A percentile compares a stretch with the other conserved stretches of the same genome.
phyloP scores from a whole-genome alignment of 2,797 vertebrate species.

The Sebastes cheni region DNA sequence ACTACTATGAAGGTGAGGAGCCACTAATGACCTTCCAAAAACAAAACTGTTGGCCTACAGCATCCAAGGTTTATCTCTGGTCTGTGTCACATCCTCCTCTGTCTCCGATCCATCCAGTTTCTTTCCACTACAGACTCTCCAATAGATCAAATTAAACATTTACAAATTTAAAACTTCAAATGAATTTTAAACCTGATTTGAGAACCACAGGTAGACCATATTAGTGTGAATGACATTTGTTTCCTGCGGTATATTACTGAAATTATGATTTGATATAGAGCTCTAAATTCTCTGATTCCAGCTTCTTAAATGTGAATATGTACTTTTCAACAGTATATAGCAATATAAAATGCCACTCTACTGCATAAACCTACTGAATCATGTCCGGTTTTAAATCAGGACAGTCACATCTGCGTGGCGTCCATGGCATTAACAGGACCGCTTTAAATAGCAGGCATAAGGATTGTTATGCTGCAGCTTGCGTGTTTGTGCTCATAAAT shows the following conservation, averaged over 20 bases:
- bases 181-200: too few relatives aligned
- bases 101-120: too few relatives aligned
- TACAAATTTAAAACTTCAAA: too few relatives aligned
- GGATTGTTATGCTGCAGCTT: constrained; percentile 24
- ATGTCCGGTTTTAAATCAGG: not conserved
- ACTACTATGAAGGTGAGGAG: constrained; percentile 91
- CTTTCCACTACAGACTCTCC: too few relatives aligned
- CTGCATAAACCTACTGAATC: not conserved
- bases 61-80: not conserved
- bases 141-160: too few relatives aligned
- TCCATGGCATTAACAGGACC: not conserved
- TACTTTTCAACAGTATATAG: not conserved
- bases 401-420: not conserved
- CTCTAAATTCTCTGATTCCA: too few relatives aligned
- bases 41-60: not conserved
- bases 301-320: too few relatives aligned
- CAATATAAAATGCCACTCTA: not conserved
- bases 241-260: too few relatives aligned
- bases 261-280: too few relatives aligned
- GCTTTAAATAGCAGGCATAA: not conserved
- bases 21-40: not conserved
- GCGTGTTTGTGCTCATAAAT: constrained; percentile 24
- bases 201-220: too few relatives aligned
- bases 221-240: too few relatives aligned
- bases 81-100: not conserved